Evolutionary conservation across 2,888 invertebrate genomes (phyloP), one percentile per base, ranked within the genome.

Genomic region (Drosophila melanocephala): DNA sequence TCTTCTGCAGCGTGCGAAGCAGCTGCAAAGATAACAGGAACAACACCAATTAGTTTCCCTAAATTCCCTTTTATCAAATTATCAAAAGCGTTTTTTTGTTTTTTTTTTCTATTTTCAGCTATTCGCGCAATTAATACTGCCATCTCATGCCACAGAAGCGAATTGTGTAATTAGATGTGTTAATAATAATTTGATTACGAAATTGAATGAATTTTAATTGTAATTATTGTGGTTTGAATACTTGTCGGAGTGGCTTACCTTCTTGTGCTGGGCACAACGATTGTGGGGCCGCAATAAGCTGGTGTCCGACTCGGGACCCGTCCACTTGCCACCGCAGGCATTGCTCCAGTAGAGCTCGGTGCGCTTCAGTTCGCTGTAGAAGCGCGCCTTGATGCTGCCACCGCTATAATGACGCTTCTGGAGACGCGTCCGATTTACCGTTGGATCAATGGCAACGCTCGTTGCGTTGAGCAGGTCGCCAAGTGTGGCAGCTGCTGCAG

Each of bases 321-420:
- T 70, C 69, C 75, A 91, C 33, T 74, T 72, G 52, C 91, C 91
- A 3, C 83, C 78, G 70, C 92, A 92, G n/a, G 81, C 75, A 55
- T 92, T 91, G 70, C 72, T 77, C 92, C 92, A 92, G 22, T 81
- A 82, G 51, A 88, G 60, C 3, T 32, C 70, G 30, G 77, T 47
- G 32, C 62, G 67, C 71, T 63, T 77, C 7, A 85, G 72, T 16
- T 70, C 83, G 57, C 65, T 71, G 32, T 77, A 81, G 60, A 91
- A 79, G 19, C 58, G 53, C 26, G 64, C 30, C 52, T 62, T 75
- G 35, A 77, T 82, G n/a, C 50, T 76, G 42, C 16, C 16, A 19
- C 22, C 50, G 14, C 10, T 32, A 5, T 62, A 37, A 3, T 84
- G 53, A 0, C 83, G 84, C 71, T 87, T 89, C 22, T 73, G 83